Evolutionary conservation across 2,888 invertebrate species (phyloP), one percentile per base, ranked within the genome.

Genomic region (Polymixis lichenea): DNA sequence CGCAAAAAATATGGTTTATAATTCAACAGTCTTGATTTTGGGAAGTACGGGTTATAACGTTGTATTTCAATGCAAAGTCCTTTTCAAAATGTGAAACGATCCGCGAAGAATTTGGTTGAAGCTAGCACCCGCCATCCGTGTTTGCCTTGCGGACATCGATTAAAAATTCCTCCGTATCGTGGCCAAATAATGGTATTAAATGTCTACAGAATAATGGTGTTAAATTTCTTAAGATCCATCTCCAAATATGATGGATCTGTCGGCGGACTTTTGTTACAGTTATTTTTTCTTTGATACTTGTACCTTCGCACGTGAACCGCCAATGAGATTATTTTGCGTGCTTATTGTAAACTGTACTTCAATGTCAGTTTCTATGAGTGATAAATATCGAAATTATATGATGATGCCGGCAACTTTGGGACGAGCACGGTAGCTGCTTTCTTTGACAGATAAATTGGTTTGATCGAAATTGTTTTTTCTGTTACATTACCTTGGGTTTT

Each of bases 111-210:
- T 95, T 95, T 91, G 86, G 90, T 87, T 86, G 91, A 89, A 90
- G 86, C 92, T 88, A 90, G 90, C 92, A 91, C 90, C 92, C 90
- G 91, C 95, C 92, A 91, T 90, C 93, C 90, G 91, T 95, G 94
- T 96, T 96, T 96, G 94, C 91, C 90, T 91, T 91, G 94, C 95
- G 96, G 95, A 94, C 95, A 93, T 89, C 91, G 89, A 90, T 91
- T 91, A 90, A 89, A 91, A 91, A 92, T 90, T 90, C 90, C 90
- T 89, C 89, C 86, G 83, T 88, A 89, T 91, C 91, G 89, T 90
- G 86, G 83, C 89, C 92, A 91, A 93, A 95, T 94, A 95, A 95
- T 94, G 88, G 95, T 89, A 94, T 94, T 91, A 95, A 92, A 92
- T 92, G 91, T 91, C 92, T 89, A 82, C 89, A 88, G 92, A 89